These are phyloP conservation scores for Neotoma lepida DNA, from an alignment of 2,113 vertebrate species.

Conservation along the genomic window DNA sequence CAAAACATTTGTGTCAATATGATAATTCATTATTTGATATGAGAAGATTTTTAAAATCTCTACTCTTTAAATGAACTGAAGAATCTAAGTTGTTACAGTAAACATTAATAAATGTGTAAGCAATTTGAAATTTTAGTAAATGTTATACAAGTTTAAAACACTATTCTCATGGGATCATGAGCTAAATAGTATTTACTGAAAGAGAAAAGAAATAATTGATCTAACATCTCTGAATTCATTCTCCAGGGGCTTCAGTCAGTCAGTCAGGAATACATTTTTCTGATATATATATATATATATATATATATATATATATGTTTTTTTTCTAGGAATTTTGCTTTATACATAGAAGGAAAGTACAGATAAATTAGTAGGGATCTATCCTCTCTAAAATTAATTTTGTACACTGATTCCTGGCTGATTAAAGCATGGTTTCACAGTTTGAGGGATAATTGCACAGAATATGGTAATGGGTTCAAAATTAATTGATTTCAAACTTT, in stretches of 20 bases:
- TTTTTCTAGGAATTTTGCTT: background rate
- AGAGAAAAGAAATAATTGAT: conserved; percentile 31
- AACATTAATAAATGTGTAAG: background rate
- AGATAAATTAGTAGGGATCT: background rate
- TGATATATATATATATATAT: background rate
- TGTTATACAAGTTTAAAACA: background rate
- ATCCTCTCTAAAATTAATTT: background rate
- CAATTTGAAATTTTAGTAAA: conserved; percentile 3
- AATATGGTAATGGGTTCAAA: background rate
- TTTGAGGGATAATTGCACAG: background rate
- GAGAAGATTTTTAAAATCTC: background rate
- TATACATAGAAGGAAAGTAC: background rate
- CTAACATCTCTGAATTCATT: conserved; percentile 29
- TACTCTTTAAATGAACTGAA: background rate
- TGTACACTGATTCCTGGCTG: background rate
- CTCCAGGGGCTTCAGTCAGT: background rate
- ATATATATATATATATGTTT: too few species aligned
- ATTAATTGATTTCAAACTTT: conserved; percentile 11
- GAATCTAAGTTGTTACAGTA: background rate
- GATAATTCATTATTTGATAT: background rate
- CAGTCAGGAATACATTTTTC: background rate
- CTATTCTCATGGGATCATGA: background rate
- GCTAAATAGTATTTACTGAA: background rate
- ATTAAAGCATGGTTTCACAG: background rate
- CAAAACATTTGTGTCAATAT: background rate